phyloP scores from a whole-genome alignment of 2,888 invertebrate genomes.

The Trichogramma dendrolimi region DNA sequence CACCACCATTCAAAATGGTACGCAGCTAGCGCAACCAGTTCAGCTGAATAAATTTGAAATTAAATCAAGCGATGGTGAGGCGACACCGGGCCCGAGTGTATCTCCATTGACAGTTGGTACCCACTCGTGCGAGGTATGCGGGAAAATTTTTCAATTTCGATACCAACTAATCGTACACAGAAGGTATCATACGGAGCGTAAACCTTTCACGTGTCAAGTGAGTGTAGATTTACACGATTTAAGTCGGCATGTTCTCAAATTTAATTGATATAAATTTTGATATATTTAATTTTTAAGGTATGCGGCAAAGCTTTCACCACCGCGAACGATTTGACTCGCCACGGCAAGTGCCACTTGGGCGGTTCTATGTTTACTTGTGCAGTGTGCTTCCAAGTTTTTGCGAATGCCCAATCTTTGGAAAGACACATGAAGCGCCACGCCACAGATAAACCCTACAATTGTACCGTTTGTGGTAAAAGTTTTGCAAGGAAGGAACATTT shows the following conservation, averaged over 20 bases:
- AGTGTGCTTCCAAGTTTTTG: slow-evolving; percentile 71
- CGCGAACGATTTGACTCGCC: slow-evolving; percentile 73
- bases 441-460: slow-evolving; percentile 80
- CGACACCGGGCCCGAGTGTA: slow-evolving; percentile 54
- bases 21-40: slow-evolving; percentile 49
- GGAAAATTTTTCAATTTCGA: slow-evolving; percentile 81
- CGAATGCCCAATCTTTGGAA: slow-evolving; percentile 64
- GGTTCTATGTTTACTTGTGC: slow-evolving; percentile 71
- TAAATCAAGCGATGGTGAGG: slow-evolving; percentile 48
- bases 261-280: neutral
- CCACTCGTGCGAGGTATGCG: slow-evolving; percentile 79
- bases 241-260: neutral
- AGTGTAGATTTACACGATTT: neutral
- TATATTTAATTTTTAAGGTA: slow-evolving; percentile 57
- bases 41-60: slow-evolving; percentile 51
- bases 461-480: slow-evolving; percentile 79
- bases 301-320: slow-evolving; percentile 81
- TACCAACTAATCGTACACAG: slow-evolving; percentile 84
- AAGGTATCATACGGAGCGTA: slow-evolving; percentile 80
- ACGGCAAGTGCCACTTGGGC: slow-evolving; percentile 81
- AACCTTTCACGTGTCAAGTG: slow-evolving; percentile 71
- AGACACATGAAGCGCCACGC: slow-evolving; percentile 77
- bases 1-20: slow-evolving; percentile 50
- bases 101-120: slow-evolving; percentile 62
- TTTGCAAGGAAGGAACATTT: slow-evolving; percentile 84